A percentile compares a stretch with the other conserved stretches of the same genome.
Conservation (phyloP, 2,113 vertebrate genomes). For the Suricata suricatta region DNA sequence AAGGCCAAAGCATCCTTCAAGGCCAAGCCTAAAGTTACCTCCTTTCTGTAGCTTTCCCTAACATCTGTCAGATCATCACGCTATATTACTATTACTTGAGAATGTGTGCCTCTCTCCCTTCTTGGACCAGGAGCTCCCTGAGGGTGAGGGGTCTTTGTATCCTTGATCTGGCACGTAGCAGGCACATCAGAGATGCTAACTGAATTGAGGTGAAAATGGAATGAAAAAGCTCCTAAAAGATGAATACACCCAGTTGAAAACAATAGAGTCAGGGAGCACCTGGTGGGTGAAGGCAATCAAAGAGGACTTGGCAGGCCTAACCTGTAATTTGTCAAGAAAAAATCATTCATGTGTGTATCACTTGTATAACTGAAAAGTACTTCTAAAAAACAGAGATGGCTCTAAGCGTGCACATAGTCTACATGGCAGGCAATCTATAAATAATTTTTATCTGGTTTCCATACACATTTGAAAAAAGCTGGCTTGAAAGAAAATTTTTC, state of each 20-base stretch:
- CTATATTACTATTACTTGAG: background rate
- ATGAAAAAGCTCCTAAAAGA: background rate
- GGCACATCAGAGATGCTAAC: background rate
- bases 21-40: background rate
- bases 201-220: background rate
- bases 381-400: background rate
- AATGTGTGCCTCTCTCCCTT: background rate
- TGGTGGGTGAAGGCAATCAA: background rate
- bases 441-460: background rate
- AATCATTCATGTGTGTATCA: background rate
- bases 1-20: background rate
- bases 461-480: background rate
- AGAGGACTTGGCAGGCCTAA: background rate
- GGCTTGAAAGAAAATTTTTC: conserved; percentile 35
- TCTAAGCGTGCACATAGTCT: background rate
- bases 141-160: background rate
- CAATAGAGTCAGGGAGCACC: background rate
- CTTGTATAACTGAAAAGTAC: background rate
- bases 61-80: too few species aligned
- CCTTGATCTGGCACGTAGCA: background rate
- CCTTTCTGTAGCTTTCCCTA: background rate
- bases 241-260: background rate
- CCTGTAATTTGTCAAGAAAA: background rate
- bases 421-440: background rate
- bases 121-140: background rate